Percentiles rank a stretch among this genome's conserved stretches.
These are phyloP conservation scores for Apamea crenata DNA, from an alignment of 2,888 invertebrate species.

Conservation along the genomic window DNA sequence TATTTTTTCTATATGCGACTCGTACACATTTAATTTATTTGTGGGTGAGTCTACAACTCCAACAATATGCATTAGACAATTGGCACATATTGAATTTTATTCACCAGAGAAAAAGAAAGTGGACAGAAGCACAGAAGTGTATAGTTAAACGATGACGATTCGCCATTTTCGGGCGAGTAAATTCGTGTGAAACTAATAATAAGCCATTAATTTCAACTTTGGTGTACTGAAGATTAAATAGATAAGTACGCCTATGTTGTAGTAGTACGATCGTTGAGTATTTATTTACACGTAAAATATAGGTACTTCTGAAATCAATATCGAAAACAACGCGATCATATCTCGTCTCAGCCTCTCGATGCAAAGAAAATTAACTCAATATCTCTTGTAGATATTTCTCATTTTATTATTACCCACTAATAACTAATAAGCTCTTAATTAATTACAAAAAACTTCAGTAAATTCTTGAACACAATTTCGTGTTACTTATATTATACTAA, in stretches of 20 bases:
- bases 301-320: neutral
- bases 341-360: neutral
- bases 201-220: neutral
- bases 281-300: slow-evolving; percentile 4
- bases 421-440: slow-evolving; percentile 51
- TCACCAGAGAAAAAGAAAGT: neutral
- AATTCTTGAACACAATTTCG: slow-evolving; percentile 48
- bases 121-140: neutral
- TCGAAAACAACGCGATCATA: neutral
- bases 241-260: neutral
- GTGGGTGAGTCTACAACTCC: neutral
- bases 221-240: neutral
- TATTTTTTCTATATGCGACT: neutral
- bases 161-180: neutral
- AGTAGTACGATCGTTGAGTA: neutral
- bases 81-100: neutral
- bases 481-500: slow-evolving; percentile 1
- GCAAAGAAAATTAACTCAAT: neutral
- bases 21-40: neutral
- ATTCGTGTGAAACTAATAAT: neutral
- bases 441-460: slow-evolving; percentile 31
- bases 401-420: slow-evolving; percentile 14
- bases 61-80: neutral
- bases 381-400: neutral
- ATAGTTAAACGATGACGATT: neutral